Conservation (phyloP, 2,113 vertebrate genomes). For the Vombatus ursinus region DNA sequence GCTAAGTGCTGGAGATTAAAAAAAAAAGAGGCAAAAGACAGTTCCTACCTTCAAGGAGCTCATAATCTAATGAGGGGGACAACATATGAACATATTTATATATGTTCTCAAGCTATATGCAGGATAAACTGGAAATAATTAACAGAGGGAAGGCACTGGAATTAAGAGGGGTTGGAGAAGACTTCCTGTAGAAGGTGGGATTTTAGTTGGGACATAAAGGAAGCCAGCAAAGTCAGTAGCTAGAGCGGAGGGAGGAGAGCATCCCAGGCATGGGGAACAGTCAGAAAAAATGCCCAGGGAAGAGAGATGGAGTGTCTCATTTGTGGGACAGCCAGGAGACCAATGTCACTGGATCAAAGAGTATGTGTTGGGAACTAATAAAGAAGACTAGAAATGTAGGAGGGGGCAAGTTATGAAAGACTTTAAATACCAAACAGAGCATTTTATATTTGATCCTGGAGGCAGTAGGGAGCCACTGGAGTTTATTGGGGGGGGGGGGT, state of each 20-base stretch:
- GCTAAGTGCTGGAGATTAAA: too few species aligned
- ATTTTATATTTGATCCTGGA: background rate
- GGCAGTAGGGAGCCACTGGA: background rate
- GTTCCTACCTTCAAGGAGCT: background rate
- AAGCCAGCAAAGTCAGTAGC: background rate
- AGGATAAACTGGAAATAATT: background rate
- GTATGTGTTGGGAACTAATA: background rate
- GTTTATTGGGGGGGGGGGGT: too few species aligned
- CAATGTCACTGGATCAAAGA: background rate
- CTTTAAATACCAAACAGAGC: background rate
- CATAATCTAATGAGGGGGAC: background rate
- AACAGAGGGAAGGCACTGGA: background rate
- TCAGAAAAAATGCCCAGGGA: background rate
- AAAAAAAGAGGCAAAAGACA: too few species aligned
- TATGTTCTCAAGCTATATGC: background rate
- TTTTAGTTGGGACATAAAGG: background rate
- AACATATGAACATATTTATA: background rate
- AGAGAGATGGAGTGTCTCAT: background rate
- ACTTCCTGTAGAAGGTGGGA: background rate
- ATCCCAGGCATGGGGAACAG: background rate
- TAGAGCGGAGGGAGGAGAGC: background rate
- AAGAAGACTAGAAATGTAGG: background rate
- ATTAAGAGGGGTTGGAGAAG: background rate
- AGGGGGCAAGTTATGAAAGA: background rate
- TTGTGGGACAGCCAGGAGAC: background rate